Percentiles rank a stretch among this genome's conserved stretches.
These are phyloP conservation scores for Bolinopsis microptera DNA, from an alignment of 37 sponge, comb jelly and placozoan species.

Conservation along the genomic window DNA sequence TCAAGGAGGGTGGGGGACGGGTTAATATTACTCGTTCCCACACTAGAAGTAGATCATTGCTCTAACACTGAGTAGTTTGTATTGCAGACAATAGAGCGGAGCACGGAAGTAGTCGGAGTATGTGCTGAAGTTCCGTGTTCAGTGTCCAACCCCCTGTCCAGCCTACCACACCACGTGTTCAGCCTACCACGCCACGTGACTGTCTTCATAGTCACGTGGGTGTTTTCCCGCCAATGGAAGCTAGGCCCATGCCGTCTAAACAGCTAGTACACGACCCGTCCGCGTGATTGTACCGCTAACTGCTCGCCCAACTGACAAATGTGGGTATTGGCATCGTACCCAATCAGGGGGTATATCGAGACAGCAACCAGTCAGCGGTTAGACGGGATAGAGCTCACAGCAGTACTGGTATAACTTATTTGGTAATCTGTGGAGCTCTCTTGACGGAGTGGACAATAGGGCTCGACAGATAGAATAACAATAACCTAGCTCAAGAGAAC, in stretches of 20 bases:
- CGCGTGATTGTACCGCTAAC: neutral
- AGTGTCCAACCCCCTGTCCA: neutral
- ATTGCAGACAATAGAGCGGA: neutral
- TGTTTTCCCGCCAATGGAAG: neutral
- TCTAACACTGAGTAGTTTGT: neutral
- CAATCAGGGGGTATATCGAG: neutral
- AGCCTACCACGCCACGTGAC: neutral
- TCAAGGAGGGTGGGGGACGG: neutral
- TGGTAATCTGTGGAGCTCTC: neutral
- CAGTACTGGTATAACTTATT: neutral
- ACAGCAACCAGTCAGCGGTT: neutral
- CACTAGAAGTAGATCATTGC: neutral
- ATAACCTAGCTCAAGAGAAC: neutral
- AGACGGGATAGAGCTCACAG: neutral
- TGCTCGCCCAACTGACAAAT: neutral
- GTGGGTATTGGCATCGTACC: neutral
- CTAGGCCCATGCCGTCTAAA: neutral
- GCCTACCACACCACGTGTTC: neutral
- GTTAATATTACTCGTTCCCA: neutral
- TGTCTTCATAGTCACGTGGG: neutral
- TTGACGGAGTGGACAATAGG: neutral
- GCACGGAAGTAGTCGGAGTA: neutral
- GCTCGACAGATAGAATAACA: neutral
- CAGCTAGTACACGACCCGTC: neutral
- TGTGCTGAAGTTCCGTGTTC: neutral